phyloP scores from a whole-genome alignment of 2,113 vertebrate genomes.

The Sarotherodon lohbergeri region DNA sequence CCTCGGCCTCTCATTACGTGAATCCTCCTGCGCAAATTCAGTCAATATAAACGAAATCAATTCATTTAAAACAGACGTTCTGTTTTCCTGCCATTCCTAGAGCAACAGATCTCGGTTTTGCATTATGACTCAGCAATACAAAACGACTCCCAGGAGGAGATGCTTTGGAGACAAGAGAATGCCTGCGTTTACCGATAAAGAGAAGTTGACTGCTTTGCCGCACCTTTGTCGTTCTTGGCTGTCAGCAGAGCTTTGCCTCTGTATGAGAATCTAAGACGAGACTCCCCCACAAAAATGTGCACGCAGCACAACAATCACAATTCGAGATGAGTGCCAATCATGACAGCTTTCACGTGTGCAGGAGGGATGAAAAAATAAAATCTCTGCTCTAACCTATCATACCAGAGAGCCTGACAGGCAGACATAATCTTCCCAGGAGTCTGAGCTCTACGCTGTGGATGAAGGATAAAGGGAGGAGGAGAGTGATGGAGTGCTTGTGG shows the following conservation, averaged over 20 bases:
- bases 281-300: slow-evolving; percentile 35
- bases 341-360: slow-evolving; percentile 32
- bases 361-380: slow-evolving; percentile 15
- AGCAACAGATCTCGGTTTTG: not conserved
- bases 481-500: slow-evolving; percentile 7
- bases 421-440: slow-evolving; percentile 59
- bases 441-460: slow-evolving; percentile 43
- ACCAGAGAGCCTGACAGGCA: slow-evolving; percentile 53
- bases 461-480: slow-evolving; percentile 21
- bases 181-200: slow-evolving; percentile 42
- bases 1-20: not conserved
- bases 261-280: slow-evolving; percentile 23
- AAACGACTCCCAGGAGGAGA: not conserved
- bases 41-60: slow-evolving; percentile 25
- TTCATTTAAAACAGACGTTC: slow-evolving; percentile 31
- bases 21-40: slow-evolving; percentile 14
- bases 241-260: slow-evolving; percentile 20
- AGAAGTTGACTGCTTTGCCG: not conserved
- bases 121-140: slow-evolving; percentile 33
- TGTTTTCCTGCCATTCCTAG: not conserved
- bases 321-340: slow-evolving; percentile 58
- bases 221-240: not conserved
- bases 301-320: slow-evolving; percentile 41
- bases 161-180: slow-evolving; percentile 1
- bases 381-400: slow-evolving; percentile 40